Base-by-base conservation (phyloP, 2,113 vertebrate species). In the Chloebia gouldiae region DNA sequence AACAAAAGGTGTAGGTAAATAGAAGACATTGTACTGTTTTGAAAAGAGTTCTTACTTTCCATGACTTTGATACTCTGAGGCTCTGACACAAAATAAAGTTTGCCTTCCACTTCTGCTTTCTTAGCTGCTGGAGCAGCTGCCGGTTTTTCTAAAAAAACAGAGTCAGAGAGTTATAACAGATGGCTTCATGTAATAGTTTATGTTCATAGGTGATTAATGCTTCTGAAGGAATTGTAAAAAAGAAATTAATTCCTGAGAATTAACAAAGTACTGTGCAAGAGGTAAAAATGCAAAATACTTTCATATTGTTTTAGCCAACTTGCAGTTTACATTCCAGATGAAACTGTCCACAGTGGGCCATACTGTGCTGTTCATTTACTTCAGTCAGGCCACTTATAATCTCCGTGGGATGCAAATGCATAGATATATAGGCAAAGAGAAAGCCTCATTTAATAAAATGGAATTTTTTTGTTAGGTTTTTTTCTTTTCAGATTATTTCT, bases 61-160 rank as follows among this genome's bases (percentile, higher is more conserved):
- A 98, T 93, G 23, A 98, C 97, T 91, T 98, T 98, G 57, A 98
- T 84, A 42, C 97, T 97, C 95, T 98, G 98, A 92, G 99, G 99
- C 93, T 99, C 98, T 95, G 99, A 98, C 11, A 99, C 98, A 68
- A 99, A 99, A 96, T 99, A 99, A 83, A 99, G 98, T 65, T 98
- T 99, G 69, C 98, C 99, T 56, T 99, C 98, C 77, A 98, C 96
- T 37, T 98, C 98, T 73, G 95, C 92, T 53, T 98, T 98, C 96
- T 98, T 98, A 37, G 97, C 98, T 87, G 96, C 93, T 89, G 98
- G 97, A 44, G 92, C 96, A 8, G 97, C 97, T 88, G 96, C 79
- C 40, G 97, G 76, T 98, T 99, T 99, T 97, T 99, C 99, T 99
- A 95, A 81, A 97, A 98, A 95, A 54, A 73, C 9, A 77, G 42